Evolutionary conservation across 2,113 vertebrate genomes (phyloP).

Genomic region (Tympanuchus pallidicinctus): DNA sequence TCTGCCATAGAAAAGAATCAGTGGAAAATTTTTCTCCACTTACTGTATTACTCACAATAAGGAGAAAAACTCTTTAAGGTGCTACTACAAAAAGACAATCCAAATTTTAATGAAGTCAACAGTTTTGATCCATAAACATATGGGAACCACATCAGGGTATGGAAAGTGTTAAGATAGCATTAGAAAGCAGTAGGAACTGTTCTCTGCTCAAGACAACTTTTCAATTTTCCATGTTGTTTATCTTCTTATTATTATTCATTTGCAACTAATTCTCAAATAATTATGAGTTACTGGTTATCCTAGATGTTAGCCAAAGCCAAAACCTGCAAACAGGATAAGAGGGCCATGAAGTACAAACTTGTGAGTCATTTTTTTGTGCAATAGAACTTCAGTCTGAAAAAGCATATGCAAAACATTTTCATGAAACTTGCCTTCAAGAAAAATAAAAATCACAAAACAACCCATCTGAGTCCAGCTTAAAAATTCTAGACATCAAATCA

Average conservation of each 20-base stretch:
- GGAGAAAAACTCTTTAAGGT: neutral
- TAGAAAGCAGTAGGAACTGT: neutral
- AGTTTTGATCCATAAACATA: fast-evolving
- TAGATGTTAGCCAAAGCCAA: neutral
- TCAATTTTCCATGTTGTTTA: neutral
- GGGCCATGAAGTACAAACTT: neutral
- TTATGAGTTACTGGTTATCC: neutral
- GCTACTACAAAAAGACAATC: neutral
- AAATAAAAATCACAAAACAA: neutral
- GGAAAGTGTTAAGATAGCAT: neutral
- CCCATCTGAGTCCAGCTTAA: neutral
- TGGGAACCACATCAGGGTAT: neutral
- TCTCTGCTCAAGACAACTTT: neutral
- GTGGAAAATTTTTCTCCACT: neutral
- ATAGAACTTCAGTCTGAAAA: constrained; percentile 4
- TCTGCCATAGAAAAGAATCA: neutral
- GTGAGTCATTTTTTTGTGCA: neutral
- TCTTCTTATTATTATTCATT: neutral
- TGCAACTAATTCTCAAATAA: neutral
- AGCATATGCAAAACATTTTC: neutral
- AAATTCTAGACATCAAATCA: neutral
- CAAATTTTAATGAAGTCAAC: neutral
- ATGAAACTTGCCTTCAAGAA: neutral
- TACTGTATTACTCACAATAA: neutral
- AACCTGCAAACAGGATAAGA: neutral